phyloP scores from a whole-genome alignment of 2,113 vertebrate species.

The Typhlomys cinereus region DNA sequence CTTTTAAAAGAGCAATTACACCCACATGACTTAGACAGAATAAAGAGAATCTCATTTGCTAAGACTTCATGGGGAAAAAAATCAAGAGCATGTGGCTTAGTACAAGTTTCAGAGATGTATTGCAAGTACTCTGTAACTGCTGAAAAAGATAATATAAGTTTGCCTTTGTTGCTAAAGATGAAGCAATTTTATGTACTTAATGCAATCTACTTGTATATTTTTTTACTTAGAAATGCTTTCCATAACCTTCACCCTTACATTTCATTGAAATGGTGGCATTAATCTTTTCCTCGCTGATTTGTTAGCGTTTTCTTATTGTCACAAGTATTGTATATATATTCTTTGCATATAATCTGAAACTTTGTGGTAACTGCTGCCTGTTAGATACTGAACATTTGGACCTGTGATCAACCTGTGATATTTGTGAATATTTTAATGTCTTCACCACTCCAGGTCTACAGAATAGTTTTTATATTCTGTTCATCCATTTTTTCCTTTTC shows the following conservation, averaged over 20 bases:
- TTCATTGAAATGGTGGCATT: background rate
- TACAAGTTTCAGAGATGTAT: background rate
- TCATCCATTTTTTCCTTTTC: background rate
- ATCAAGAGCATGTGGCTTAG: background rate
- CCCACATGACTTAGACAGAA: background rate
- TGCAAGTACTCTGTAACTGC: background rate
- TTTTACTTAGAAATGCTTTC: background rate
- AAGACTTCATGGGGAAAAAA: conserved; percentile 1
- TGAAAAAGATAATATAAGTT: background rate
- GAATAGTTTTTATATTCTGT: no score
- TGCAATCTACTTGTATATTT: background rate
- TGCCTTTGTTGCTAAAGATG: background rate
- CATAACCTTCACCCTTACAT: background rate
- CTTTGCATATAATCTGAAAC: background rate
- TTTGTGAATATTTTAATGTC: background rate
- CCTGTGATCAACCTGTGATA: background rate
- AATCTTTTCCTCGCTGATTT: background rate
- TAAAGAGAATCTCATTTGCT: conserved; percentile 5
- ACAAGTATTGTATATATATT: background rate
- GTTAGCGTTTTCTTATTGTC: background rate
- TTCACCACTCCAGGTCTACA: background rate
- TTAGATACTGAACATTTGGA: background rate
- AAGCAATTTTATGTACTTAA: background rate
- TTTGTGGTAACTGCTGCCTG: background rate
- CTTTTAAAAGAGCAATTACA: background rate